Evolutionary conservation across 2,113 vertebrate genomes (phyloP), one percentile per base, ranked within the genome.

Genomic region (Seriola quinqueradiata): DNA sequence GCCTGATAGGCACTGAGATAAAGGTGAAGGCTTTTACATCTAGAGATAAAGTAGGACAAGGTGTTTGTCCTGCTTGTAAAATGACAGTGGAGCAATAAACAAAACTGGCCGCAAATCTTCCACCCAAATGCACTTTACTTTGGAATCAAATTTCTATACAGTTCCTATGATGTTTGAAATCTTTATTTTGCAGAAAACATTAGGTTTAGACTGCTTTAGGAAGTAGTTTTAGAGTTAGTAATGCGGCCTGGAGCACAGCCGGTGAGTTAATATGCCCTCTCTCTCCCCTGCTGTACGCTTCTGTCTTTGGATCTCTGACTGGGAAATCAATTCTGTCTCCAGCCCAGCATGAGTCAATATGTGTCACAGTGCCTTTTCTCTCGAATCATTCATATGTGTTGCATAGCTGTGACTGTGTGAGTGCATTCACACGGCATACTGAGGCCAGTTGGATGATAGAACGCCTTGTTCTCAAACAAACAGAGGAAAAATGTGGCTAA

Each of bases 311-410:
- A 70, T 86, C 84, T 84, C 81, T 89, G 90, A 89, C 67, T 87
- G 66, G 63, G 63, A 78, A 87, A 92, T 95, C 93, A 81, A 94
- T 94, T 89, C 70, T 69, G 83, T 89, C 83, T 90, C 79, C 86
- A 85, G 81, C 84, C 80, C 79, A 82, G 87, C 77, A 79, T 70
- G 78, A 88, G 89, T 93, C 92, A 88, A 94, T 93, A 92, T 89
- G 76, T 93, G 91, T 92, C 92, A 91, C 87, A 87, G 75, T 40
- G 79, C 65, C 52, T 88, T 89, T 88, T 84, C 58, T 90, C 82
- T 84, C 14, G 2, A 70, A 89, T 75, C 87, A 82, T 89, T 89
- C 73, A 86, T 82, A 79, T 77, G 79, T 89, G 75, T 82, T 75
- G 70, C 55, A 75, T 83, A 12, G 76, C 58, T n/a, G 38, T 69